Percentiles rank a stretch among this genome's conserved stretches.
Evolutionary conservation across 2,113 vertebrate genomes (phyloP).

Genomic region (Erythrocercus mccallii): DNA sequence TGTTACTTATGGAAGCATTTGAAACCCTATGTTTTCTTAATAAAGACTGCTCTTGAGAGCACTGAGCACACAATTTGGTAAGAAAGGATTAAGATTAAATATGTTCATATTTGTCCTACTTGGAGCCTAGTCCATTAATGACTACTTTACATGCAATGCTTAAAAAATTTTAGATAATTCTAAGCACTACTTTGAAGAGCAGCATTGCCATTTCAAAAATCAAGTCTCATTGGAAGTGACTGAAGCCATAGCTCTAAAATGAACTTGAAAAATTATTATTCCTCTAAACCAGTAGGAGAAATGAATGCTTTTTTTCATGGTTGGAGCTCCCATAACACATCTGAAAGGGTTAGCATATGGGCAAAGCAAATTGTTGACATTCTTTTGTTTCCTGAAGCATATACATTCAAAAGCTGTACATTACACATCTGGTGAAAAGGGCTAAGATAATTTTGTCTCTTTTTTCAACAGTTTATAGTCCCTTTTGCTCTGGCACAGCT

Average conservation of each 20-base stretch:
- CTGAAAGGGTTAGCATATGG: neutral
- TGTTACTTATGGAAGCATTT: neutral
- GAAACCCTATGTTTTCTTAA: constrained; percentile 4
- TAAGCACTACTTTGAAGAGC: neutral
- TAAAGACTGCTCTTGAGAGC: neutral
- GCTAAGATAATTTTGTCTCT: neutral
- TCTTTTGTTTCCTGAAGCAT: constrained; percentile 4
- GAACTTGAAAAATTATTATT: neutral
- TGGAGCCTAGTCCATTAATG: neutral
- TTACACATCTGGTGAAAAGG: neutral
- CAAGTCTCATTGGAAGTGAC: neutral
- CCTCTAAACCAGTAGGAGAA: neutral
- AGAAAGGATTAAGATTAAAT: constrained; percentile 23
- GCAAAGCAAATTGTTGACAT: neutral
- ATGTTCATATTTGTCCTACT: constrained; percentile 12
- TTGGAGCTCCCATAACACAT: neutral
- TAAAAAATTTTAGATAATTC: neutral
- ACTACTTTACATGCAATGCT: neutral
- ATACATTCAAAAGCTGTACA: neutral
- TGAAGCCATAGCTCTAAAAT: neutral
- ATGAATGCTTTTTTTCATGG: neutral
- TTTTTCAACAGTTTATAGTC: neutral
- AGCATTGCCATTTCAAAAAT: neutral
- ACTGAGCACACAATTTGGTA: neutral
- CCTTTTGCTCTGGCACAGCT: neutral